Base-by-base conservation (phyloP, 1,140 invertebrate genomes). In the Cecropterus lyciades region DNA sequence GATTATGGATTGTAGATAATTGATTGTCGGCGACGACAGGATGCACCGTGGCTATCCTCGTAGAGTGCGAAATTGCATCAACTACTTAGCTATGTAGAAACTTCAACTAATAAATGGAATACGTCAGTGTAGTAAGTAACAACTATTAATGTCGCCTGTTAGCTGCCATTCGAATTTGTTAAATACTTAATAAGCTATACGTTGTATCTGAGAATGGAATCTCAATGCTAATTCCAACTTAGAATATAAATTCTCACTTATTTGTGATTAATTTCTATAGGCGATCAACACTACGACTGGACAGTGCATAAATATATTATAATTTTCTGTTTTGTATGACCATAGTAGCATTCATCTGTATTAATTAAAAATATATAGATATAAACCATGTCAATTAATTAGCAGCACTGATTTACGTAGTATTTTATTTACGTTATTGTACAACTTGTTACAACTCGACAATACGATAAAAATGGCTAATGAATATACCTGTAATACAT, bases 1-100 rank as follows among this genome's bases (percentile, higher is more conserved):
- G 79, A 87, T 87, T 85, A 87, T 82, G 77, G 79, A 87, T 79
- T 75, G 79, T 84, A 68, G 78, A 77, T 84, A 86, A 84, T 84
- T 86, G 78, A 84, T 82, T 80, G 79, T 79, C 65, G 72, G 71
- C 52, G 65, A 68, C 48, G 74, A 51, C 57, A 15, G 72, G 78
- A 77, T 77, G 70, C 65, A 69, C 74, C 72, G 69, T 72, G 52
- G 53, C 65, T 45, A 46, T 73, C 65, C 63, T 68, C 64, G 46
- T 57, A 64, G 59, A 57, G 70, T 72, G 69, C 64, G 67, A 72
- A 73, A 81, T 77, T 78, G 64, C 69, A 46, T 73, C 48, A 33
- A 57, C 62, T 67, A 57, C 60, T 67, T 67, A 74, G 42, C 55
- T 49, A 45, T 67, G 52, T 52, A 37, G 65, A 68, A 67, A 65